A percentile compares a stretch with the other conserved stretches of the same genome.
phyloP scores from a whole-genome alignment of 1,140 invertebrate species.

The Antheraea pernyi region DNA sequence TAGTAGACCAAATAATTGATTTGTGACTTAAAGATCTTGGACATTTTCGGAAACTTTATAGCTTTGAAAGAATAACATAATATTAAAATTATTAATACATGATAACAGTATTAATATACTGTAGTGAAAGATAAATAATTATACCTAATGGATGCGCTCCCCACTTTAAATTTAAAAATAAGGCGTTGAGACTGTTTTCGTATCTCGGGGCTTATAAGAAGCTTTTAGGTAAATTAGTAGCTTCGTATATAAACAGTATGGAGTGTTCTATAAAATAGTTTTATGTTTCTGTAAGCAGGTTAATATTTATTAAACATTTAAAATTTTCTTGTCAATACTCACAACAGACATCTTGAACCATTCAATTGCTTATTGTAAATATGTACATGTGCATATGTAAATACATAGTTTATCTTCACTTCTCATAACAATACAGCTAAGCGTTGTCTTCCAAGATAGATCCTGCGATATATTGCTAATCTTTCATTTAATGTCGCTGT shows the following conservation, averaged over 20 bases:
- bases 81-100: too few relatives aligned
- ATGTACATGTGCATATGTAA: too few relatives aligned
- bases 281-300: not conserved
- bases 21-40: not conserved
- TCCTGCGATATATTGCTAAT: too few relatives aligned
- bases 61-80: too few relatives aligned
- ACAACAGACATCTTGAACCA: too few relatives aligned
- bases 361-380: too few relatives aligned
- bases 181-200: not conserved
- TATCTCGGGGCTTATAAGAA: conserved; percentile 1
- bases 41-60: not conserved
- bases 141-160: not conserved
- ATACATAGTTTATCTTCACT: too few relatives aligned
- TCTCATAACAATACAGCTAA: too few relatives aligned
- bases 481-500: too few relatives aligned
- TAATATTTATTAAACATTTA: not conserved
- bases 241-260: not conserved
- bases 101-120: not conserved
- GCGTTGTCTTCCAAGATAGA: too few relatives aligned
- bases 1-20: too few relatives aligned
- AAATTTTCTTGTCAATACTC: not conserved
- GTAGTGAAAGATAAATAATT: not conserved
- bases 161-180: conserved; percentile 1
- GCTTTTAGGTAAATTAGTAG: conserved; percentile 5
- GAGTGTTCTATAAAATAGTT: not conserved